These are phyloP conservation scores for Gonatopus flavifemur DNA, from an alignment of 1,140 invertebrate species.

Conservation along the genomic window DNA sequence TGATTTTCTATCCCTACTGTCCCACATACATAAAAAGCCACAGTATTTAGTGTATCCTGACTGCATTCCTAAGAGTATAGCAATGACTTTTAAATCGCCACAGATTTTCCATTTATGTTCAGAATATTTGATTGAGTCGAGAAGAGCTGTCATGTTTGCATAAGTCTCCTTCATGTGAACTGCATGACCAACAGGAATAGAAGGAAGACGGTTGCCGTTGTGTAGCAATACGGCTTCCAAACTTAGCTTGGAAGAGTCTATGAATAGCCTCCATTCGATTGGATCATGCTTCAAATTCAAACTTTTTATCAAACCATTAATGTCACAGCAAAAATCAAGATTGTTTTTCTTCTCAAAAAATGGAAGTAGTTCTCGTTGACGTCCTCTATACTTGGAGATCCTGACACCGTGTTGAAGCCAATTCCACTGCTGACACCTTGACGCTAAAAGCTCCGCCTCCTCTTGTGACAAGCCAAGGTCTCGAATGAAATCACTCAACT, in stretches of 20 bases:
- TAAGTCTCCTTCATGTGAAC: background rate
- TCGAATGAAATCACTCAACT: conserved; percentile 4
- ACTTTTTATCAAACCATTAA: too few relatives aligned
- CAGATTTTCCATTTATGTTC: background rate
- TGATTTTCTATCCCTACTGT: background rate
- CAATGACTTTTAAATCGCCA: background rate
- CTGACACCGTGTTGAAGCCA: too few relatives aligned
- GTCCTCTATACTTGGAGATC: too few relatives aligned
- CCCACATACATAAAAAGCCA: background rate
- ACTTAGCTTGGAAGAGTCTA: background rate
- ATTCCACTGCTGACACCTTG: conserved; percentile 24
- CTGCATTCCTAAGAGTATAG: background rate
- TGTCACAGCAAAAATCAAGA: too few relatives aligned
- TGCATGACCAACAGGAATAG: background rate
- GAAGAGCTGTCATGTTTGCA: background rate
- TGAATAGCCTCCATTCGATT: background rate
- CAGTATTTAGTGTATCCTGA: background rate
- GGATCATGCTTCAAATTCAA: too few relatives aligned
- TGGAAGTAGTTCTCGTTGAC: too few relatives aligned
- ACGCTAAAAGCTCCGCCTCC: conserved; percentile 20
- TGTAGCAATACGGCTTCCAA: background rate
- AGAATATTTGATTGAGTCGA: background rate
- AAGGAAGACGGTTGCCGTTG: background rate
- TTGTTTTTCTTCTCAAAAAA: too few relatives aligned
- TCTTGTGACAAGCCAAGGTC: conserved; percentile 8